These are phyloP conservation scores for Apocrypta bakeri DNA, from an alignment of 1,140 invertebrate genomes.

Conservation along the genomic window DNA sequence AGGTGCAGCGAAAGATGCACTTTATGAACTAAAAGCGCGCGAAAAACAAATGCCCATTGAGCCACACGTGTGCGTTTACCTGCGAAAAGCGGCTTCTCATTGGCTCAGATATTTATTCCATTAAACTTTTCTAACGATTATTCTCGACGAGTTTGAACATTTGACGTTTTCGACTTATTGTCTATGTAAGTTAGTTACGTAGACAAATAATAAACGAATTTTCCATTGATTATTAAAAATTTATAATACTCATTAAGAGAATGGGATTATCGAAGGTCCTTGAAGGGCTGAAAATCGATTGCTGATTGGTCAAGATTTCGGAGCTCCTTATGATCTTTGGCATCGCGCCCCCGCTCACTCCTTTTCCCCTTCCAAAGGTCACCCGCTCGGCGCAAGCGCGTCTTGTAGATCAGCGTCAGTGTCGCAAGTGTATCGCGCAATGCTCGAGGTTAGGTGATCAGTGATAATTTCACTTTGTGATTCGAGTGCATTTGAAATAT, in stretches of 20 bases:
- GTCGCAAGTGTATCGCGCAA: neutral
- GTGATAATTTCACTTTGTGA: neutral
- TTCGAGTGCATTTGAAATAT: neutral
- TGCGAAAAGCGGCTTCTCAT: neutral
- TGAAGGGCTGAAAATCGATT: neutral
- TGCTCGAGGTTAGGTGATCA: neutral
- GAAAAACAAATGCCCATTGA: neutral
- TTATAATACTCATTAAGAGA: too few relatives aligned
- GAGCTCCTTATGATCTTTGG: neutral
- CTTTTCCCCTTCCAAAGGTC: too few relatives aligned
- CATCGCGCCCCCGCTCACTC: too few relatives aligned
- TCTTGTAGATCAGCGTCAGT: neutral
- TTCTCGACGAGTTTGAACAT: too few relatives aligned
- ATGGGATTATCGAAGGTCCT: neutral
- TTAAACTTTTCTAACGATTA: too few relatives aligned
- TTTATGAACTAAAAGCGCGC: neutral
- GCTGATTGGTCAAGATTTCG: neutral
- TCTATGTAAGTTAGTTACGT: too few relatives aligned
- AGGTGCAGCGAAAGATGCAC: neutral
- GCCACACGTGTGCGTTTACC: neutral
- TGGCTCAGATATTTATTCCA: neutral
- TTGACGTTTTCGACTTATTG: too few relatives aligned
- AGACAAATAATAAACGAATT: too few relatives aligned
- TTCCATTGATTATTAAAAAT: too few relatives aligned
- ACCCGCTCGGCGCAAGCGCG: neutral